Evolutionary conservation across 2,888 invertebrate species (phyloP).

Genomic region (Archips xylosteana): DNA sequence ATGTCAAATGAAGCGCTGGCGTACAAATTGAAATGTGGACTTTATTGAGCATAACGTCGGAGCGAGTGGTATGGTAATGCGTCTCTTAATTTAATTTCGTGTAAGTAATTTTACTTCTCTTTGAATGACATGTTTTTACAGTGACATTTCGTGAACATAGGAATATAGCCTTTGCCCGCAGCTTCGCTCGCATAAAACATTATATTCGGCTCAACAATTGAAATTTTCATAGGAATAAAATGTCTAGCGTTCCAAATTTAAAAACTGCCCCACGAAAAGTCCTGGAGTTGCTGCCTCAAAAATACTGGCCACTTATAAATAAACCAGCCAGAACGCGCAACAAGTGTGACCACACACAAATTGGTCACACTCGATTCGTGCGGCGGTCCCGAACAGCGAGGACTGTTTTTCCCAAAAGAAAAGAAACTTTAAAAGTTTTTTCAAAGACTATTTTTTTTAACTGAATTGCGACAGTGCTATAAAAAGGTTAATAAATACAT

Average conservation of each 20-base stretch:
- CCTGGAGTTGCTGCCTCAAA: slow-evolving; percentile 2
- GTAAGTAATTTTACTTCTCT: slow-evolving; percentile 23
- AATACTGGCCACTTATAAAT: slow-evolving; percentile 5
- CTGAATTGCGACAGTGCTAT: too few relatives aligned
- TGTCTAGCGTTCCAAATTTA: neutral
- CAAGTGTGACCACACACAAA: slow-evolving; percentile 25
- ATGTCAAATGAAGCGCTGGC: slow-evolving; percentile 26
- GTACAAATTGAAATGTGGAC: slow-evolving; percentile 20
- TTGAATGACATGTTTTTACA: neutral
- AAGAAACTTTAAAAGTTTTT: neutral
- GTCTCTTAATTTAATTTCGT: slow-evolving; percentile 23
- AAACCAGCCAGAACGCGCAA: slow-evolving; percentile 11
- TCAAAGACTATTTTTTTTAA: too few relatives aligned
- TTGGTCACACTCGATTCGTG: slow-evolving; percentile 21
- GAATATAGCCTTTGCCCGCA: neutral
- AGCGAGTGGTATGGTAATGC: slow-evolving; percentile 20
- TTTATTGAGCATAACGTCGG: slow-evolving; percentile 18
- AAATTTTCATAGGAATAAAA: too few relatives aligned
- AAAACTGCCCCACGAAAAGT: neutral
- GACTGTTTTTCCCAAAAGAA: neutral
- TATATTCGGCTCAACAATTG: too few relatives aligned
- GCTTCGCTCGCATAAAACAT: too few relatives aligned
- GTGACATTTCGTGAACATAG: neutral
- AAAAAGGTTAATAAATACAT: too few relatives aligned
- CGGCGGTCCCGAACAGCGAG: neutral